Base-by-base conservation (phyloP, 2,888 invertebrate genomes). In the Drosophila lutescens region DNA sequence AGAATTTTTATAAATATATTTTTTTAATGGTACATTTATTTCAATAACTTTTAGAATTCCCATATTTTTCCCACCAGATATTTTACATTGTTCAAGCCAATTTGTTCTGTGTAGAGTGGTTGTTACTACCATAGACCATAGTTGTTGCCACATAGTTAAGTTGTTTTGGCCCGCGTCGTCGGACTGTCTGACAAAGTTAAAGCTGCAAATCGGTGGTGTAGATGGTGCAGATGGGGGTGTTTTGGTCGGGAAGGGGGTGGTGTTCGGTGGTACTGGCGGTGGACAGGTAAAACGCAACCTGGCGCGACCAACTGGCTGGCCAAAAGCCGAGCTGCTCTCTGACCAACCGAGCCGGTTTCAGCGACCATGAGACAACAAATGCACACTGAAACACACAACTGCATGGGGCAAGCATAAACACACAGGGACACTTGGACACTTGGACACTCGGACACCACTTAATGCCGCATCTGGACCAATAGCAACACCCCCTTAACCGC, bases 61-160 rank as follows among this genome's bases (percentile, higher is more conserved):
- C 1, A 12, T 32, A 38, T 26, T 26, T 7, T 8, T 5, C 4
- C 9, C 0, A 1, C 13, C 2, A 9, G 0, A n/a, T 46, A 4
- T 9, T n/a, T n/a, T 5, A 1, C 2, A 8, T 5, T 46, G n/a
- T 30, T 4, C 2, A 1, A 15, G n/a, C 5, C 23, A 32, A 2
- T 59, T 40, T 34, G 5, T 26, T 26, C 12, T 3, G 53, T 53
- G 63, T 32, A 53, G 4, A 10, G 17, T 34, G 38, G 20, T 7
- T 56, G 56, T 40, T 55, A 36, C 32, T 57, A 34, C 36, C 47
- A 34, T 12, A 62, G 76, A 34, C 40, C 47, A 34, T 13, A 63
- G 76, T 20, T 66, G 62, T 79, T 80, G 78, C 78, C 78, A 76
- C 80, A 80, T 80, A 62, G 65, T 75, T 56, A 43, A 68, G 61